phyloP scores from a whole-genome alignment of 2,113 vertebrate species.

The Hiodon alosoides region DNA sequence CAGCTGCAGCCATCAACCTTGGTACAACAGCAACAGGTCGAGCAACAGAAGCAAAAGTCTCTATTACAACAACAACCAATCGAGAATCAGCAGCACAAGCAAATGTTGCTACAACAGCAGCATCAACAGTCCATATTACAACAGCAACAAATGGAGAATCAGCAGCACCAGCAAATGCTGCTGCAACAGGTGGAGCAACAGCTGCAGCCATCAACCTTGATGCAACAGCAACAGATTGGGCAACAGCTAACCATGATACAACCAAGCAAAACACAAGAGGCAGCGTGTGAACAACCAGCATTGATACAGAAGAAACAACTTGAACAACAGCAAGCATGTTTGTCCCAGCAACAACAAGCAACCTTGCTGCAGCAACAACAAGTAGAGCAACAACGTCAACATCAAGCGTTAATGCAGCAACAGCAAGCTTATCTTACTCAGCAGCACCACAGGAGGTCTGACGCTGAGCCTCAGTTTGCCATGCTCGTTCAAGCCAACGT shows the following conservation, averaged over 20 bases:
- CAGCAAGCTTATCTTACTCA: constrained; percentile 45
- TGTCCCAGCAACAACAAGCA: constrained; percentile 23
- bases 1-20: constrained; percentile 35
- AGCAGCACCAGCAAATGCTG: constrained; percentile 36
- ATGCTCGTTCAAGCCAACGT: constrained; percentile 28
- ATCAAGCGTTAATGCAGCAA: constrained; percentile 44
- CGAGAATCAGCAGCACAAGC: constrained; percentile 33
- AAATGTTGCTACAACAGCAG: constrained; percentile 30
- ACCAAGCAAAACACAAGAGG: constrained; percentile 44
- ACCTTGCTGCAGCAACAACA: constrained; percentile 38
- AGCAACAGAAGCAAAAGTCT: constrained; percentile 21
- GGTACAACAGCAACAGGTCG: constrained; percentile 26
- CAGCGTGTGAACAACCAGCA: constrained; percentile 37
- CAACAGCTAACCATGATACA: constrained; percentile 46
- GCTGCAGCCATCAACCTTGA: constrained; percentile 45
- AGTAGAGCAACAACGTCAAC: constrained; percentile 45
- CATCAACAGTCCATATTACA: constrained; percentile 23
- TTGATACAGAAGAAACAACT: constrained; percentile 40
- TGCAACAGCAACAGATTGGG: constrained; percentile 51
- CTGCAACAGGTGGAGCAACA: constrained; percentile 36
- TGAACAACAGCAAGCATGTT: constrained; percentile 23
- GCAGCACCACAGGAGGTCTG: constrained; percentile 39
- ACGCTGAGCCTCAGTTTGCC: constrained; percentile 42
- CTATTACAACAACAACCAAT: constrained; percentile 27
- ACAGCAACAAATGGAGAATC: constrained; percentile 24